These are phyloP conservation scores for Burhinus oedicnemus DNA, from an alignment of 2,113 vertebrate genomes.

Conservation along the genomic window DNA sequence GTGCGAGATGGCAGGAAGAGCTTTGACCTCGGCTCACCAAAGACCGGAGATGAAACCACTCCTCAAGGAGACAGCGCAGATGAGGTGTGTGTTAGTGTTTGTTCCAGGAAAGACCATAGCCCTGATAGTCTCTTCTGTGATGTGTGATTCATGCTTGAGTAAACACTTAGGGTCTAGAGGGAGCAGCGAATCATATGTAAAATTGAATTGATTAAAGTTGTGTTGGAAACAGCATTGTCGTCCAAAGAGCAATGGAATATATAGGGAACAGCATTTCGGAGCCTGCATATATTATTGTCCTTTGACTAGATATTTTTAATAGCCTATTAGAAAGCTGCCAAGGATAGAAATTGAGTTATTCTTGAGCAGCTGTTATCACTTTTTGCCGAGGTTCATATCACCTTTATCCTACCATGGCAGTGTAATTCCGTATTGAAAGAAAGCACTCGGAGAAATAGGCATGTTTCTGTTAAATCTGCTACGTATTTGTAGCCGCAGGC, in stretches of 20 bases:
- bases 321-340: background rate
- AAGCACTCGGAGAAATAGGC: background rate
- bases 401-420: background rate
- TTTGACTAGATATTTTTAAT: background rate
- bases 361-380: background rate
- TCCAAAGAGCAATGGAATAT: background rate
- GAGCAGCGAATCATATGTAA: accelerated
- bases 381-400: background rate
- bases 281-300: background rate
- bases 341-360: background rate
- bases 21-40: conserved; percentile 87
- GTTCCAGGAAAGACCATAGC: background rate
- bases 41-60: conserved; percentile 81
- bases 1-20: conserved; percentile 88
- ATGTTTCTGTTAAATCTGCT: background rate
- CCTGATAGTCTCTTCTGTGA: background rate
- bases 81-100: conserved; percentile 78
- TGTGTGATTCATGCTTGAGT: background rate
- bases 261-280: background rate
- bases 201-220: background rate
- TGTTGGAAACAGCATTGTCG: background rate
- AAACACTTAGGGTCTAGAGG: background rate
- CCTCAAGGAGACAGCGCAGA: conserved; percentile 89
- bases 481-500: background rate
- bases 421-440: background rate